Evolutionary conservation across 2,113 vertebrate species (phyloP).

Genomic region (Datnioides undecimradiatus): DNA sequence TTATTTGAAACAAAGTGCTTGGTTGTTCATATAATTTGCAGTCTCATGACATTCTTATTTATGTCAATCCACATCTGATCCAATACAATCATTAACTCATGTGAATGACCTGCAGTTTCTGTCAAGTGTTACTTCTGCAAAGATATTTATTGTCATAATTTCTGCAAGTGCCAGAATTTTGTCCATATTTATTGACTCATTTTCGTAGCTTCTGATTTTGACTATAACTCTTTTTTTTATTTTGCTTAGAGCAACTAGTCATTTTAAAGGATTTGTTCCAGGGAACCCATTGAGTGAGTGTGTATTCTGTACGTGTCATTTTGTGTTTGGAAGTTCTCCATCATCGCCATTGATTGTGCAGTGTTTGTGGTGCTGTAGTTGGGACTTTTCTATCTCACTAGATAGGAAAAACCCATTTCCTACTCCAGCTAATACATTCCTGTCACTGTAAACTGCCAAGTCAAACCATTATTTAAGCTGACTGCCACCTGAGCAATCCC

Average conservation of each 20-base stretch:
- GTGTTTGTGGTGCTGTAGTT: slow-evolving; percentile 39
- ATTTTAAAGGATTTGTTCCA: slow-evolving; percentile 53
- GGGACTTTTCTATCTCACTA: slow-evolving; percentile 48
- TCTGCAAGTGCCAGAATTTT: slow-evolving; percentile 10
- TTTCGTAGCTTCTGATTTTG: not conserved
- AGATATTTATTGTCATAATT: slow-evolving; percentile 10
- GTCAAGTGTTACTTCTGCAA: slow-evolving; percentile 1
- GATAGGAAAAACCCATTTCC: slow-evolving; percentile 43
- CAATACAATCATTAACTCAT: slow-evolving; percentile 21
- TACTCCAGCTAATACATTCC: slow-evolving; percentile 57
- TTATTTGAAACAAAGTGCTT: slow-evolving; percentile 25
- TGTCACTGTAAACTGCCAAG: slow-evolving; percentile 64
- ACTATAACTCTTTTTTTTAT: slow-evolving; percentile 12
- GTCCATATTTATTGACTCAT: slow-evolving; percentile 16
- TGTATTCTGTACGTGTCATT: slow-evolving; percentile 55
- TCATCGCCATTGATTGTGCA: slow-evolving; percentile 64
- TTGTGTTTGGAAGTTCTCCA: slow-evolving; percentile 66
- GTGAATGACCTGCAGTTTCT: slow-evolving; percentile 25
- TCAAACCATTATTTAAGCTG: slow-evolving; percentile 64
- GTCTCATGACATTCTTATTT: not conserved
- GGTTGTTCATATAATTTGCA: slow-evolving; percentile 21
- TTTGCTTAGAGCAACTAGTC: slow-evolving; percentile 16
- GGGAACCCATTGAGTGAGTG: slow-evolving; percentile 41
- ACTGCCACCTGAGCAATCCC: slow-evolving; percentile 66
- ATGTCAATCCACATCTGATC: not conserved